A percentile compares a stretch with the other conserved stretches of the same genome.
Evolutionary conservation across 2,797 vertebrate species (phyloP).

Genomic region (Chaenodraco wilsoni): DNA sequence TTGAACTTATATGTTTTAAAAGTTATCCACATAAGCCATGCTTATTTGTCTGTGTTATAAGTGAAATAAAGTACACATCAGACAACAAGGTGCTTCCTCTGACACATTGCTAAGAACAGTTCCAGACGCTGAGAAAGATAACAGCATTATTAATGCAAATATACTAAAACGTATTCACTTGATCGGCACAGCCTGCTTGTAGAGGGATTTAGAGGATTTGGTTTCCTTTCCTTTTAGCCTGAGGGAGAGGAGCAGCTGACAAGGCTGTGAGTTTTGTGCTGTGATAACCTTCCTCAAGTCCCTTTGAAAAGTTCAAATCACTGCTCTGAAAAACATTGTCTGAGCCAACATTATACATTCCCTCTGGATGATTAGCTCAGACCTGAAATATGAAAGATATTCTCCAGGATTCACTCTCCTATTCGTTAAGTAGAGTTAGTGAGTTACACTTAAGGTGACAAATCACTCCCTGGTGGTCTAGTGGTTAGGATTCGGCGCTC

Average conservation of each 20-base stretch:
- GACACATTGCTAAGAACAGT: background rate
- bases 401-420: background rate
- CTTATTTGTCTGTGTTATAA: background rate
- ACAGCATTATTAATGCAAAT: background rate
- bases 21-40: background rate
- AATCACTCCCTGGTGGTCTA: slow-evolving; percentile 81
- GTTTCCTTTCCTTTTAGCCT: background rate
- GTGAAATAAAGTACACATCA: background rate
- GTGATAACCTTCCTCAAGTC: background rate
- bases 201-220: background rate
- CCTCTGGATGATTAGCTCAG: background rate
- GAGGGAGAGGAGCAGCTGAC: slow-evolving; percentile 16
- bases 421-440: background rate
- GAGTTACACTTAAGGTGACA: too few species aligned
- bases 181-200: background rate
- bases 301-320: background rate
- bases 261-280: background rate
- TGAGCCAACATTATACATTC: background rate
- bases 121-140: background rate
- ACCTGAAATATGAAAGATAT: background rate
- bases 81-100: background rate
- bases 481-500: slow-evolving; percentile 85
- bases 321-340: background rate
- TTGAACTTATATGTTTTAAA: background rate
- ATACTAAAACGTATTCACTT: background rate